Base-by-base conservation (phyloP, 2,888 invertebrate genomes). In the Bembecia ichneumoniformis region DNA sequence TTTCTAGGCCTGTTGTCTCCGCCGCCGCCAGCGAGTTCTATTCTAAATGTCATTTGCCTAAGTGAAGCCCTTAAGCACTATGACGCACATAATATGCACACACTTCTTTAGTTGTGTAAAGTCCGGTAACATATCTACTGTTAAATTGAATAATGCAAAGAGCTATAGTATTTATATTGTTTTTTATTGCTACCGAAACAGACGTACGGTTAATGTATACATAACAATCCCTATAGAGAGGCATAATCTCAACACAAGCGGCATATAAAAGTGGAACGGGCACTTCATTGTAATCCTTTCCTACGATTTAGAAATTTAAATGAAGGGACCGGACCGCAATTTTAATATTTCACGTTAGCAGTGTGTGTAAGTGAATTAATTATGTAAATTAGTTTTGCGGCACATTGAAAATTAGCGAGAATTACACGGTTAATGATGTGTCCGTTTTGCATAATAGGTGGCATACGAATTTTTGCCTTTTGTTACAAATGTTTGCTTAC, bases 221-320 rank as follows among this genome's bases (percentile, higher is more conserved):
- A 28, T 28, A 28, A 28, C 9, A 28, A 28, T 28, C 9, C 28
- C 9, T 28, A 28, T 28, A 28, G 28, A 2, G 9, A 28, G 34
- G 34, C 20, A 46, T 28, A n/a, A 28, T 34, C 20, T 17, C 20
- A 17, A 17, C 46, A 46, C 34, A 14, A 28, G 13, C 28, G 20
- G 28, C 20, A 34, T 20, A 46, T 46, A 17, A n/a, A 17, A 46
- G 46, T 46, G 46, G 14, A 46, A 15, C 20, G 46, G 46, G 44
- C 51, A 50, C 56, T 58, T 57, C 55, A 62, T 64, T 62, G 59
- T 68, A 64, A 73, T 72, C 71, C 68, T 66, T 62, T 56, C 55
- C 57, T 56, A 53, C 63, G 58, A 68, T 76, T 79, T 74, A 72
- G 73, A 80, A 78, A 78, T 82, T 77, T 66, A 80, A 80, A 82